Evolutionary conservation across 2,888 invertebrate genomes (phyloP).

Genomic region (Trissonchulus latispiculum): DNA sequence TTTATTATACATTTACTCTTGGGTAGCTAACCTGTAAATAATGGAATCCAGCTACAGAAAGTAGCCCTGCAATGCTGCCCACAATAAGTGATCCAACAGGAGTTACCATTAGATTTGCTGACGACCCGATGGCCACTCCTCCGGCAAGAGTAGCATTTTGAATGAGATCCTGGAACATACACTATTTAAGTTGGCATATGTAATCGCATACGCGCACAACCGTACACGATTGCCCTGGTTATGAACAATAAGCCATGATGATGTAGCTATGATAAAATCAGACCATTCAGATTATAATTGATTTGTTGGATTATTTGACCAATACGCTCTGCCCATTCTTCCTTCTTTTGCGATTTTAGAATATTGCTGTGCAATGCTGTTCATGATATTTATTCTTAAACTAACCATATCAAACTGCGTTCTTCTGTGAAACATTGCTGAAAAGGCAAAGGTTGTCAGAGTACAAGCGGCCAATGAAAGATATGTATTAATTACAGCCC

Average conservation of each 20-base stretch:
- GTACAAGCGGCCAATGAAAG: conserved; percentile 69
- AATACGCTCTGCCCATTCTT: no score
- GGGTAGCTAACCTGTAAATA: conserved; percentile 37
- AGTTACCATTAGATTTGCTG: conserved; percentile 47
- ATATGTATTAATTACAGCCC: conserved; percentile 87
- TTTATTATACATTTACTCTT: no score
- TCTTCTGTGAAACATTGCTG: neutral
- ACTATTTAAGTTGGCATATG: no score
- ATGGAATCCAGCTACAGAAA: conserved; percentile 41
- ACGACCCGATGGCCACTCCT: conserved; percentile 47
- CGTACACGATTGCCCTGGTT: no score
- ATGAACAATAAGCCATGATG: no score
- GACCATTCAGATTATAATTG: no score
- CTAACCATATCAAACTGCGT: conserved; percentile 12
- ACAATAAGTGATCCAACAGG: conserved; percentile 41
- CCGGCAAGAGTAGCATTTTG: conserved; percentile 50
- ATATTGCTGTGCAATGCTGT: no score
- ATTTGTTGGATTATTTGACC: no score
- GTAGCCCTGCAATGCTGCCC: conserved; percentile 36
- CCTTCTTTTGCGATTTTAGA: no score
- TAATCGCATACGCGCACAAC: no score
- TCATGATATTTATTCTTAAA: no score
- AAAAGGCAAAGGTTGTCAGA: conserved; percentile 67
- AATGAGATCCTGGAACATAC: conserved; percentile 46
- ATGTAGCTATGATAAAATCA: no score